Conservation (phyloP, 1,140 invertebrate species). For the Alviniconcha marisindica region DNA sequence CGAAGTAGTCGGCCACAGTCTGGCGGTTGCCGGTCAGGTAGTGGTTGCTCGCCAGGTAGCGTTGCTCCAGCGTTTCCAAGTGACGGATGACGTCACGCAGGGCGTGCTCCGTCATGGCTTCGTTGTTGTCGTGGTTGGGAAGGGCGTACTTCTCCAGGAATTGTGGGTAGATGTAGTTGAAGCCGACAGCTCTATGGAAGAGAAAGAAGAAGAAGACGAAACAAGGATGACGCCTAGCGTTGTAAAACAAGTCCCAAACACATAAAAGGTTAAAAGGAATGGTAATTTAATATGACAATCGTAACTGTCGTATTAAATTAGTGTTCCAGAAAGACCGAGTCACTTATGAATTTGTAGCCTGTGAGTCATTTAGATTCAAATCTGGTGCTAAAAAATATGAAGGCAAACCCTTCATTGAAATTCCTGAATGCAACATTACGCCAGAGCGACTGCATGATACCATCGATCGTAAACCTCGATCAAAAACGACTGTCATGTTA, state of each 20-base stretch:
- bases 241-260: neutral
- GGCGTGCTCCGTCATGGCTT: constrained; percentile 55
- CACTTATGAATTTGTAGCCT: too few relatives aligned
- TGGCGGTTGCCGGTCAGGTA: constrained; percentile 51
- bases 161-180: constrained; percentile 59
- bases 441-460: too few relatives aligned
- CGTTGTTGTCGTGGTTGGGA: constrained; percentile 51
- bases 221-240: too few relatives aligned
- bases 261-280: neutral
- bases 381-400: too few relatives aligned
- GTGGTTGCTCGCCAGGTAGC: constrained; percentile 49
- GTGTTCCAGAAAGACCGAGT: too few relatives aligned
- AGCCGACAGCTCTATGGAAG: constrained; percentile 54
- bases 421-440: too few relatives aligned
- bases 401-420: too few relatives aligned
- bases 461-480: too few relatives aligned
- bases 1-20: constrained; percentile 56
- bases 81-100: constrained; percentile 49
- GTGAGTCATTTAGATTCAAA: too few relatives aligned
- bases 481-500: too few relatives aligned
- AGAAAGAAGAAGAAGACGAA: constrained; percentile 1
- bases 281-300: neutral
- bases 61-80: constrained; percentile 54
- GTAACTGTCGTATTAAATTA: too few relatives aligned
- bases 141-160: constrained; percentile 59